These are phyloP conservation scores for Jordanella pulchra DNA, from an alignment of 2,797 vertebrate species.

Conservation along the genomic window DNA sequence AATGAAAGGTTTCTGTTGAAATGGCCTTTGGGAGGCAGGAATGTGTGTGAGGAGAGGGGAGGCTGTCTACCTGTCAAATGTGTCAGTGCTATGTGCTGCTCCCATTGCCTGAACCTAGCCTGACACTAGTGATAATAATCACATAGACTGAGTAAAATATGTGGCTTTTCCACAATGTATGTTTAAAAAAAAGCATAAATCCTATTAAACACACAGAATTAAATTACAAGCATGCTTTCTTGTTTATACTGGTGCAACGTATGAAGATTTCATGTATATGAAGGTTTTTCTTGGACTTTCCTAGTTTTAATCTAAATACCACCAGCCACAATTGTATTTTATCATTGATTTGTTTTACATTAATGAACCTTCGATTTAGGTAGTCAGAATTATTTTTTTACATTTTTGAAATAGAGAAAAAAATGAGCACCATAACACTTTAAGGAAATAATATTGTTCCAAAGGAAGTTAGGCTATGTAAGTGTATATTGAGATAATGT, in stretches of 20 bases:
- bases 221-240: conserved; percentile 23
- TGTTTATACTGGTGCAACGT: conserved; percentile 26
- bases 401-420: background rate
- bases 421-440: background rate
- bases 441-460: background rate
- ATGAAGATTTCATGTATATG: conserved; percentile 2
- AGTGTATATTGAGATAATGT: background rate
- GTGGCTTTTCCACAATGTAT: conserved; percentile 29
- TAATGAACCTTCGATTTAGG: background rate
- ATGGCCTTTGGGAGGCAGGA: conserved; percentile 56
- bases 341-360: background rate
- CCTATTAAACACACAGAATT: conserved; percentile 23
- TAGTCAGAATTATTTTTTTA: background rate
- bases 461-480: background rate
- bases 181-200: conserved; percentile 39
- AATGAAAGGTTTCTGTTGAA: conserved; percentile 54
- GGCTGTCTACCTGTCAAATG: conserved; percentile 65
- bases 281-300: background rate
- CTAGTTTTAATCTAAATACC: conserved; percentile 1
- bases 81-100: conserved; percentile 46
- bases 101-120: conserved; percentile 42
- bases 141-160: conserved; percentile 47
- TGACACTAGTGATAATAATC: conserved; percentile 61
- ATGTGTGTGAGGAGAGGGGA: conserved; percentile 55
- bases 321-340: conserved; percentile 1